Evolutionary conservation across 2,797 vertebrate species (phyloP).

Genomic region (Sebastes aleutianus): DNA sequence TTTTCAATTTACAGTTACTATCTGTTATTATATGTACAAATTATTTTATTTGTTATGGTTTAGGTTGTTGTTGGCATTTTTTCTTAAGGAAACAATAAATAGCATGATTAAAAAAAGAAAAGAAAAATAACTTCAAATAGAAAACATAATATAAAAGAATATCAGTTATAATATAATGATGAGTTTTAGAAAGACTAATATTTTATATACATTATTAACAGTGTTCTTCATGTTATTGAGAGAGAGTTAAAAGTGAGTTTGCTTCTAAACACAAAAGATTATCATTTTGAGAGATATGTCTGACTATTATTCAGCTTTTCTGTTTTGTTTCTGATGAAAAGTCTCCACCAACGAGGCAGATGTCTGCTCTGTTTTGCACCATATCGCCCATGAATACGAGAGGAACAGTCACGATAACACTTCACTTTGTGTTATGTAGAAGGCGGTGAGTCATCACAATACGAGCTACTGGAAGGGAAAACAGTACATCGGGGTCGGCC

Average conservation of each 20-base stretch:
- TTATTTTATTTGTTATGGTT: too few species aligned
- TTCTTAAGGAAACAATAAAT: too few species aligned
- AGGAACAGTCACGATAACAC: background rate
- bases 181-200: background rate
- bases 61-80: too few species aligned
- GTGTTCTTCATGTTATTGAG: background rate
- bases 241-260: background rate
- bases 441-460: constrained; percentile 90
- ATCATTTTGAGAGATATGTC: background rate
- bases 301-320: background rate
- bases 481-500: constrained; percentile 92
- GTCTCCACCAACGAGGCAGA: background rate
- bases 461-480: constrained; percentile 89
- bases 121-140: background rate
- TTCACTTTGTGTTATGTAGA: constrained; percentile 72
- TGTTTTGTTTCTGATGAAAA: background rate
- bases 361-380: background rate
- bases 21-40: too few species aligned
- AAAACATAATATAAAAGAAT: background rate
- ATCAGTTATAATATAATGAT: background rate
- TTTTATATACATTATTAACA: background rate
- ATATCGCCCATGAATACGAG: background rate
- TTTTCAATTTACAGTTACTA: too few species aligned
- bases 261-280: background rate
- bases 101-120: too few species aligned